Conservation (phyloP, 2,797 vertebrate species). For the Ptychadena robeensis region DNA sequence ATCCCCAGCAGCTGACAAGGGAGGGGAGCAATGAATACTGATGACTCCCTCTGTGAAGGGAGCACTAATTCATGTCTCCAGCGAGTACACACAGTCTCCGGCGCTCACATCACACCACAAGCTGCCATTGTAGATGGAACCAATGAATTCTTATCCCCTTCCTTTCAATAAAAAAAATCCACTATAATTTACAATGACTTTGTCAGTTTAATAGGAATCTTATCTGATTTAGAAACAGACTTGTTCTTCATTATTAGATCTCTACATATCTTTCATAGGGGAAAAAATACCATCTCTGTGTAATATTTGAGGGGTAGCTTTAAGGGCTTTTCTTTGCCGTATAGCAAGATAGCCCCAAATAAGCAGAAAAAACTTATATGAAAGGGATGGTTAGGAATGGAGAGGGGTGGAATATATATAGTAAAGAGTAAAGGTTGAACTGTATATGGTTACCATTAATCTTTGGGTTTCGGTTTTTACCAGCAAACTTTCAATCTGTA, state of each 20-base stretch:
- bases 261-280: not conserved
- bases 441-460: too few species aligned
- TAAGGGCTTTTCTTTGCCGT: too few species aligned
- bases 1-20: conserved; percentile 47
- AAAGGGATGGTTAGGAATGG: too few species aligned
- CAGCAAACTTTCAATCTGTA: too few species aligned
- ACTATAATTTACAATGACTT: not conserved
- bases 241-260: not conserved
- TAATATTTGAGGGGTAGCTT: too few species aligned
- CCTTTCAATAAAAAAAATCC: conserved; percentile 4
- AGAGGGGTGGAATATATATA: too few species aligned
- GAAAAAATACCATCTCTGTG: not conserved
- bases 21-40: conserved; percentile 48
- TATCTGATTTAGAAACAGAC: not conserved
- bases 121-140: conserved; percentile 14
- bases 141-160: not conserved
- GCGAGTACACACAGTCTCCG: conserved; percentile 1
- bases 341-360: too few species aligned
- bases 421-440: too few species aligned
- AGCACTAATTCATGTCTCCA: conserved; percentile 27
- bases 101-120: conserved; percentile 32
- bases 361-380: too few species aligned
- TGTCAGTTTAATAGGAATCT: not conserved
- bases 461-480: too few species aligned
- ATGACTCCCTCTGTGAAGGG: conserved; percentile 13